These are phyloP conservation scores for Eucriotettix oculatus DNA, from an alignment of 2,888 invertebrate genomes.

Conservation along the genomic window DNA sequence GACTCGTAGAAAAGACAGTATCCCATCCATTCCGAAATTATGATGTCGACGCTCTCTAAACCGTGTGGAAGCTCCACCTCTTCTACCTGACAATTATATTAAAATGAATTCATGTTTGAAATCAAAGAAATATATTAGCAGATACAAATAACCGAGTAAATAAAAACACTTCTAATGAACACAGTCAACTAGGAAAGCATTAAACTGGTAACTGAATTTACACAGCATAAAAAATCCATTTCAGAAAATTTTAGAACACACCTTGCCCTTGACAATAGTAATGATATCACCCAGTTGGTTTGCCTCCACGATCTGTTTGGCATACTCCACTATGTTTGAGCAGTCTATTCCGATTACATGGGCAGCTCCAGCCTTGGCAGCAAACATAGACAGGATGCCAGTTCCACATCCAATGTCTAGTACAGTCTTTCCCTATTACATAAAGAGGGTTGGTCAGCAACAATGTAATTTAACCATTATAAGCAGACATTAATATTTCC, in stretches of 20 bases:
- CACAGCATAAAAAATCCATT: no score
- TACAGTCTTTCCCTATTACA: slow-evolving; percentile 50
- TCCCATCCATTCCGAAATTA: slow-evolving; percentile 69
- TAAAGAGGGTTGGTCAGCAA: no score
- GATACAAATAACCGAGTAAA: no score
- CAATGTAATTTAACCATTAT: no score
- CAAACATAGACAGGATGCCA: slow-evolving; percentile 98
- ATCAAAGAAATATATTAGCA: no score
- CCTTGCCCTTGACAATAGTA: slow-evolving; percentile 71
- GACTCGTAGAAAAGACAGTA: slow-evolving; percentile 95
- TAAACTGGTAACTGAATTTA: no score
- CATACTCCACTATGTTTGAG: slow-evolving; percentile 96
- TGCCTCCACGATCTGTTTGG: slow-evolving; percentile 81
- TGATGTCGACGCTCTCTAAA: slow-evolving; percentile 84
- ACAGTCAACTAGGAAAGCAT: no score
- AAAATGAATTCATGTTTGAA: no score
- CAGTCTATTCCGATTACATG: slow-evolving; percentile 75
- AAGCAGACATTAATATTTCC: no score
- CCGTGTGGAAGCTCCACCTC: slow-evolving; percentile 87
- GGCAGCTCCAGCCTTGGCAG: slow-evolving; percentile 93
- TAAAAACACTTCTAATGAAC: no score
- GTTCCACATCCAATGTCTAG: slow-evolving; percentile 98
- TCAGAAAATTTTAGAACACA: background rate
- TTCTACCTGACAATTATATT: slow-evolving; percentile 45
- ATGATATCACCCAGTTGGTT: slow-evolving; percentile 65